phyloP scores from a whole-genome alignment of 2,888 invertebrate species.

The Eupsilia transversa region DNA sequence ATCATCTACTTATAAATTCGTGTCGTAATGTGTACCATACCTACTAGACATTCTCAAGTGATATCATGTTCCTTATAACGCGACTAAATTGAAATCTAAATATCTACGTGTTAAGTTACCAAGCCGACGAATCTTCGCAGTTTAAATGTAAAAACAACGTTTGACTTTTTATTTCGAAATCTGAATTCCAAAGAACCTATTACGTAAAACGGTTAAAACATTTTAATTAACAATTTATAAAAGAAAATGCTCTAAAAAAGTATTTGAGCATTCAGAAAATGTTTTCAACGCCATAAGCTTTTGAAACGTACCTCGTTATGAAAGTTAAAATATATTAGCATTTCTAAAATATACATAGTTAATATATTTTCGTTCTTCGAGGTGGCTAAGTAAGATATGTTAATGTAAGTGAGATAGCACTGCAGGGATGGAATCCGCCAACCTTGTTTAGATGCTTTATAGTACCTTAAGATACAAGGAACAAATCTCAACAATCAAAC shows the following conservation, averaged over 20 bases:
- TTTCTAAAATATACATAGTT: slow-evolving; percentile 38
- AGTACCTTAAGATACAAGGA: slow-evolving; percentile 11
- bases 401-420: slow-evolving; percentile 52
- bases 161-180: slow-evolving; percentile 21
- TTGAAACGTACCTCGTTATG: slow-evolving; percentile 37
- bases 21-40: not conserved
- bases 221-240: slow-evolving; percentile 36
- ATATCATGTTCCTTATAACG: slow-evolving; percentile 16
- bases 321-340: slow-evolving; percentile 57
- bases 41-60: not conserved
- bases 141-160: slow-evolving; percentile 2
- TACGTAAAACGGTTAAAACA: slow-evolving; percentile 13
- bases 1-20: not conserved
- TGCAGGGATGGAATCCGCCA: slow-evolving; percentile 30
- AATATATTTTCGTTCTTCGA: slow-evolving; percentile 51
- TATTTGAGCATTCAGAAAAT: slow-evolving; percentile 23
- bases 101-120: not conserved
- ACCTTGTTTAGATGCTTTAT: slow-evolving; percentile 19
- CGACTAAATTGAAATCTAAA: slow-evolving; percentile 6
- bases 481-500: too few relatives aligned
- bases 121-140: not conserved
- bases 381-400: slow-evolving; percentile 56
- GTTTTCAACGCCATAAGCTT: slow-evolving; percentile 26
- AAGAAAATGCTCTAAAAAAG: slow-evolving; percentile 33
- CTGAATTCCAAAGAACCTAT: slow-evolving; percentile 16